These are phyloP conservation scores for Podarcis cretensis DNA, from an alignment of 2,113 vertebrate genomes.

Conservation along the genomic window DNA sequence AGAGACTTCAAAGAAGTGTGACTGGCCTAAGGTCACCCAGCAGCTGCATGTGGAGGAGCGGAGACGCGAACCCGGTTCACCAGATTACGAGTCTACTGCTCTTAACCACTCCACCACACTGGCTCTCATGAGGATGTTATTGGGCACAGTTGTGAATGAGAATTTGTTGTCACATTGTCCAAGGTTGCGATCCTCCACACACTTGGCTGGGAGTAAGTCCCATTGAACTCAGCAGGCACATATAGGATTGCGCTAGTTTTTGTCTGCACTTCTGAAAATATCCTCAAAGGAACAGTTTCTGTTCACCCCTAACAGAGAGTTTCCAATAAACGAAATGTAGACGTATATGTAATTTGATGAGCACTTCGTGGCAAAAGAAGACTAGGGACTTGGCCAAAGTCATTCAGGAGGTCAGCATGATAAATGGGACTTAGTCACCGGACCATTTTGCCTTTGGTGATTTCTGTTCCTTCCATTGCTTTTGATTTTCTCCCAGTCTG, in stretches of 20 bases:
- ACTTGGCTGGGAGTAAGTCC: not conserved
- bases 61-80: too few species aligned
- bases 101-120: too few species aligned
- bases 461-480: not conserved
- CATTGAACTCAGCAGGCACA: not conserved
- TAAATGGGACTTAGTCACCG: not conserved
- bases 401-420: not conserved
- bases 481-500: conserved; percentile 10
- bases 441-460: not conserved
- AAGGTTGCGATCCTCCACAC: not conserved
- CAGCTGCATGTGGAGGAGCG: too few species aligned
- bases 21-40: too few species aligned
- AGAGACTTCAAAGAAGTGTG: too few species aligned
- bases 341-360: too few species aligned
- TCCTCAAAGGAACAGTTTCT: not conserved
- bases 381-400: not conserved
- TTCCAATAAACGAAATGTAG: not conserved
- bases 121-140: not conserved
- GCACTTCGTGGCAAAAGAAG: not conserved
- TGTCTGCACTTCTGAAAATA: not conserved
- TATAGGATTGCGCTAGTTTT: not conserved
- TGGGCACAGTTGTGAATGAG: not conserved
- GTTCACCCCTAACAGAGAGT: not conserved
- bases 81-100: too few species aligned
- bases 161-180: not conserved